These are phyloP conservation scores for Equus przewalskii DNA, from an alignment of 2,113 vertebrate species.

Conservation along the genomic window DNA sequence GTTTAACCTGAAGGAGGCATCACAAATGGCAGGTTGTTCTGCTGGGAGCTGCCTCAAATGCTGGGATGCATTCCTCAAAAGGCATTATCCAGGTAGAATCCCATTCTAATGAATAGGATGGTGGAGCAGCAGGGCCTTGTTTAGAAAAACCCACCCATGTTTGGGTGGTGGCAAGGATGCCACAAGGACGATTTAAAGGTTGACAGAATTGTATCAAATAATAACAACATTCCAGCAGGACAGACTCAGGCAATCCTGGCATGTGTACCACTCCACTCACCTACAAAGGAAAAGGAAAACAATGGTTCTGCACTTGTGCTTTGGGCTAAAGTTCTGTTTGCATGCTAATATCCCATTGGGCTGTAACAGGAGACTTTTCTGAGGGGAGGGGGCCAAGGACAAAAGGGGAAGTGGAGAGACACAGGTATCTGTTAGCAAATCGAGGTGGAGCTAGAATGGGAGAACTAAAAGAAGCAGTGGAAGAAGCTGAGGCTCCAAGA, in stretches of 20 bases:
- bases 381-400: background rate
- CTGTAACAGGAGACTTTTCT: background rate
- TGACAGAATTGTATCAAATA: background rate
- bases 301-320: background rate
- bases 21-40: slow-evolving; percentile 73
- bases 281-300: background rate
- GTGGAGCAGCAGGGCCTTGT: background rate
- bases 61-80: slow-evolving; percentile 58
- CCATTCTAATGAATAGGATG: background rate
- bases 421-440: background rate
- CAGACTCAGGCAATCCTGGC: background rate
- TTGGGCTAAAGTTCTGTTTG: background rate
- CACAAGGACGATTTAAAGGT: background rate
- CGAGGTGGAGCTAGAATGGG: background rate
- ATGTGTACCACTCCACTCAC: background rate
- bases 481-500: background rate
- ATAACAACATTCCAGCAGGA: background rate
- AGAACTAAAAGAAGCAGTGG: background rate
- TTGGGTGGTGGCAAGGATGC: background rate
- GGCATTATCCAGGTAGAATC: slow-evolving; percentile 53
- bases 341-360: background rate
- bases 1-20: slow-evolving; percentile 74
- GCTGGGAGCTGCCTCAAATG: slow-evolving; percentile 60
- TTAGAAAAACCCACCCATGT: background rate
- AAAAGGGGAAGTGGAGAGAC: background rate